A percentile compares a stretch with the other conserved stretches of the same genome.
These are phyloP conservation scores for Sarcophaga peregrina DNA, from an alignment of 1,140 invertebrate species.

Conservation along the genomic window DNA sequence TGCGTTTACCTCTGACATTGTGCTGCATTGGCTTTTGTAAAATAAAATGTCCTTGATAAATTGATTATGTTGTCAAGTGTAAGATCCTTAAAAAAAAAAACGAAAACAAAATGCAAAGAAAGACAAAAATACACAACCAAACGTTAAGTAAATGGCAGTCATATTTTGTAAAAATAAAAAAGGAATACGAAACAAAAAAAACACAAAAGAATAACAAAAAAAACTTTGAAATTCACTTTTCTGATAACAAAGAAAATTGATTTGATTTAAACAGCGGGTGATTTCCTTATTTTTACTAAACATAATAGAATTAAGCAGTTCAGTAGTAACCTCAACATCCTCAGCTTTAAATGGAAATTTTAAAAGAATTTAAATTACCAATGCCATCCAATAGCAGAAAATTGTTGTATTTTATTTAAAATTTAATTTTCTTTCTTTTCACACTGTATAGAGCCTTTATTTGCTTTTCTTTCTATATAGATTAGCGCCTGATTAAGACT, in stretches of 20 bases:
- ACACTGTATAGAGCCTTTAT: too few relatives aligned
- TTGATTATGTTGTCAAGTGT: constrained; percentile 27
- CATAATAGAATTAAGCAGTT: not conserved
- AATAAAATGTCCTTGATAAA: constrained; percentile 35
- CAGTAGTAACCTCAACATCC: not conserved
- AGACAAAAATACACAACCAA: too few relatives aligned
- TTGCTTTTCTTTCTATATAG: too few relatives aligned
- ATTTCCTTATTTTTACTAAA: constrained; percentile 22
- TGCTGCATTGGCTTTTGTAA: not conserved
- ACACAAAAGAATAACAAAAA: not conserved
- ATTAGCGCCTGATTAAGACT: too few relatives aligned
- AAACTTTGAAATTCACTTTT: constrained; percentile 19
- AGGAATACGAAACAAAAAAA: not conserved
- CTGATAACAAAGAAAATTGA: constrained; percentile 34
- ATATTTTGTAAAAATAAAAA: not conserved
- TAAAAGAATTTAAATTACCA: too few relatives aligned
- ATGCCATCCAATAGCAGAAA: too few relatives aligned
- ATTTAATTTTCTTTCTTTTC: too few relatives aligned
- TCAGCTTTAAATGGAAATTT: too few relatives aligned
- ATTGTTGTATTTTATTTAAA: too few relatives aligned
- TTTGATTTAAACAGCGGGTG: constrained; percentile 25
- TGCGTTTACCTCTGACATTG: not conserved
- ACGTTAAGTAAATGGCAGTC: not conserved
- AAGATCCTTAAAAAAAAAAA: not conserved
- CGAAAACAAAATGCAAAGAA: too few relatives aligned